phyloP scores from a whole-genome alignment of 2,797 vertebrate species.

The Prunella strophiata region DNA sequence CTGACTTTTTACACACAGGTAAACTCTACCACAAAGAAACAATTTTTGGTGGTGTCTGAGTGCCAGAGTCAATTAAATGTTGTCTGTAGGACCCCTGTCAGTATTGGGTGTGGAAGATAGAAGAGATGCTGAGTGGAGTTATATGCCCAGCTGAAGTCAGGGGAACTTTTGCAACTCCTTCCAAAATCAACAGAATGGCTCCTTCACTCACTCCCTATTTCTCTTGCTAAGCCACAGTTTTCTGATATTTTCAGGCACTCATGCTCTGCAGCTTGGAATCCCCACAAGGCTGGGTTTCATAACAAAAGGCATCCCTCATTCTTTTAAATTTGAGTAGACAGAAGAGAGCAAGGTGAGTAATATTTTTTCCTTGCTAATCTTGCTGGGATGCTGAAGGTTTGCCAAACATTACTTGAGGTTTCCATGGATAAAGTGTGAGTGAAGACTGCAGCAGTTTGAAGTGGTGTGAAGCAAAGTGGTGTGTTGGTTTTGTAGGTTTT shows the following conservation, averaged over 20 bases:
- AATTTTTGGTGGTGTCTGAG: neutral
- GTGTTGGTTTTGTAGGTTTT: neutral
- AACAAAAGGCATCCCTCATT: neutral
- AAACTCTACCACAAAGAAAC: neutral
- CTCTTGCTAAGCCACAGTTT: constrained; percentile 23
- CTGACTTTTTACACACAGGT: neutral
- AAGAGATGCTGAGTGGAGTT: constrained; percentile 19
- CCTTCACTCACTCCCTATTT: neutral
- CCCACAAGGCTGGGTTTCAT: neutral
- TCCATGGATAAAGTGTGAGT: neutral
- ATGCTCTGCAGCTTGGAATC: neutral
- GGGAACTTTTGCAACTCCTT: constrained; percentile 29
- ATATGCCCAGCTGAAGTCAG: constrained; percentile 42
- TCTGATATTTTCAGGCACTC: neutral
- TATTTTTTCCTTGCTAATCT: neutral
- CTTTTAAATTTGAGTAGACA: neutral
- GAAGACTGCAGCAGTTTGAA: neutral
- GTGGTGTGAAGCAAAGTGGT: neutral
- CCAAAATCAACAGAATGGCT: constrained; percentile 42
- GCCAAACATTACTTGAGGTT: constrained; percentile 13
- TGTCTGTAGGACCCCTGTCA: constrained; percentile 15
- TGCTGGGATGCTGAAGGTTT: neutral
- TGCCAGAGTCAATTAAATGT: constrained; percentile 18
- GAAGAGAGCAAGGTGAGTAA: neutral
- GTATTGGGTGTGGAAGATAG: neutral